phyloP scores from a whole-genome alignment of 2,888 invertebrate species.

The Acanthosepion esculentum region DNA sequence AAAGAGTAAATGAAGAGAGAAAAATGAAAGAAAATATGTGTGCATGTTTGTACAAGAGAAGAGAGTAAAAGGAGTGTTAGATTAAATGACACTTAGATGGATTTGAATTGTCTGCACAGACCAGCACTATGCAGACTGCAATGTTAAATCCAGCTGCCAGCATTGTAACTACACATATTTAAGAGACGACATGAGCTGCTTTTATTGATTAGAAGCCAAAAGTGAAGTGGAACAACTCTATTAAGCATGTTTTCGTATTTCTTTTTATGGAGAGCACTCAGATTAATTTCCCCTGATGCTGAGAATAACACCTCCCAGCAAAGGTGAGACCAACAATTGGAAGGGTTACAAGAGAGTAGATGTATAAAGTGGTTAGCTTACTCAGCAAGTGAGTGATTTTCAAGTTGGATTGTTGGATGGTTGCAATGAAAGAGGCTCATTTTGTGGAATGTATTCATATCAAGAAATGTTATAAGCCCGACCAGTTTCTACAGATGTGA shows the following conservation, averaged over 20 bases:
- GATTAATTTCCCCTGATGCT: constrained; percentile 2
- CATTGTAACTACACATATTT: neutral
- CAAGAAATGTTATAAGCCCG: no score
- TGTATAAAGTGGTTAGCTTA: no score
- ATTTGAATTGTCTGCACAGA: neutral
- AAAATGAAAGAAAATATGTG: no score
- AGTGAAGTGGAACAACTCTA: constrained; percentile 2
- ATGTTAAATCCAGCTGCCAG: neutral
- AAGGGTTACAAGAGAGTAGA: neutral
- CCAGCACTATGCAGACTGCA: neutral
- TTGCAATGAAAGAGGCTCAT: no score
- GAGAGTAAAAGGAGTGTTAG: neutral
- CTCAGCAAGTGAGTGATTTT: no score
- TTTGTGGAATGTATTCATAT: no score
- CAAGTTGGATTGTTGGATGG: no score
- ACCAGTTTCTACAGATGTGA: no score
- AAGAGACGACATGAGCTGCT: neutral
- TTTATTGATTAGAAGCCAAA: neutral
- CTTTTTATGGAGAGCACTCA: neutral
- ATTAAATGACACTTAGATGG: neutral
- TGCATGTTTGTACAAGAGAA: no score
- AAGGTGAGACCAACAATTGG: constrained; percentile 1
- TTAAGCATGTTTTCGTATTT: neutral
- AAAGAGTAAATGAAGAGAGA: no score
- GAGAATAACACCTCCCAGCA: neutral